These are phyloP conservation scores for Gryllus bimaculatus DNA, from an alignment of 1,140 invertebrate genomes.

Conservation along the genomic window DNA sequence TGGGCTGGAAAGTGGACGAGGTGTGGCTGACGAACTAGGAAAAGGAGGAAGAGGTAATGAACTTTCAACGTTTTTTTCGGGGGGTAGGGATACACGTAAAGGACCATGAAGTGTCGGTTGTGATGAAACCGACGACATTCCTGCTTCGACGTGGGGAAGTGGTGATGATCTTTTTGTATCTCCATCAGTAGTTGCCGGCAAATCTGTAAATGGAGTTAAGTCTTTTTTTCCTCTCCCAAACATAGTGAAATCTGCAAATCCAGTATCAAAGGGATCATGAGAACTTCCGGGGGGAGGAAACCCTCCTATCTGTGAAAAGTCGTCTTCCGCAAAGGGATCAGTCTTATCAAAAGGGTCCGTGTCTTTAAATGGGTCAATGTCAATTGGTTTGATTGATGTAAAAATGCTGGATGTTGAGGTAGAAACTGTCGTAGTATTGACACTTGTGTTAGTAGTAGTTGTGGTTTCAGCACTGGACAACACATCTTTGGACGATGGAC, in stretches of 20 bases:
- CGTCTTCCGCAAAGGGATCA: conserved; percentile 49
- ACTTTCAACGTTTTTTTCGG: conserved; percentile 35
- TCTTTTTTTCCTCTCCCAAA: conserved; percentile 11
- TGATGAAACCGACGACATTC: conserved; percentile 19
- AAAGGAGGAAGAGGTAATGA: background rate
- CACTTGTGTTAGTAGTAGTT: background rate
- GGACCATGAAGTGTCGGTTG: conserved; percentile 41
- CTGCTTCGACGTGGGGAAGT: conserved; percentile 21
- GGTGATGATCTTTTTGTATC: conserved; percentile 16
- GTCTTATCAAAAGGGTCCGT: conserved; percentile 57
- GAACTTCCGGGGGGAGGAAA: conserved; percentile 28
- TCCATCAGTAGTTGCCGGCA: background rate
- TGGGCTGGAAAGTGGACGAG: background rate
- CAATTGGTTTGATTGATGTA: background rate
- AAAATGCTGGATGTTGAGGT: background rate
- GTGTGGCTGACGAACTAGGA: background rate
- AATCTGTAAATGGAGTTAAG: background rate
- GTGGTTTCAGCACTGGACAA: background rate
- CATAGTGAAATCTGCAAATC: conserved; percentile 33
- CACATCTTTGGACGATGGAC: background rate
- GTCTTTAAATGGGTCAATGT: conserved; percentile 55
- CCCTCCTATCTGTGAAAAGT: conserved; percentile 30
- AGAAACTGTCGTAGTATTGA: background rate
- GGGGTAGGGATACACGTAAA: conserved; percentile 54
- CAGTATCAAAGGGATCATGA: conserved; percentile 52